Conservation (phyloP, 1,140 invertebrate species). For the Formica exsecta region DNA sequence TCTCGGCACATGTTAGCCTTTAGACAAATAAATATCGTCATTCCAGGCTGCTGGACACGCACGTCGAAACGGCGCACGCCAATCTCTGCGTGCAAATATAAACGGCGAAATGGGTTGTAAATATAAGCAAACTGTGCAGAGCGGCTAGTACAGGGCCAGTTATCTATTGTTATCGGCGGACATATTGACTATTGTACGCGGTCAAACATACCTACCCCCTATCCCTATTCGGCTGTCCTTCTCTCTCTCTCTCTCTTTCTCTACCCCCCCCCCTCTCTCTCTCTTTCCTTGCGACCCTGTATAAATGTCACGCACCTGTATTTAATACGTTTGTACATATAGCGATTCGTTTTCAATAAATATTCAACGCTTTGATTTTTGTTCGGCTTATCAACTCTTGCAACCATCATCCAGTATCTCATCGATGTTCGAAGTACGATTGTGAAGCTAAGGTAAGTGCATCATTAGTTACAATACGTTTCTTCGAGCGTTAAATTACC, state of each 20-base stretch:
- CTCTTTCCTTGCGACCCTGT: slow-evolving; percentile 69
- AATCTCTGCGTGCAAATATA: slow-evolving; percentile 77
- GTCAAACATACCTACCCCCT: slow-evolving; percentile 37
- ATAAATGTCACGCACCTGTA: slow-evolving; percentile 81
- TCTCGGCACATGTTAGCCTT: neutral
- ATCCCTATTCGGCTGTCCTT: slow-evolving; percentile 2
- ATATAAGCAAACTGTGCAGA: slow-evolving; percentile 69
- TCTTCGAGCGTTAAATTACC: neutral
- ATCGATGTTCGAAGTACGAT: neutral
- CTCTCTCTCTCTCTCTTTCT: slow-evolving; percentile 30
- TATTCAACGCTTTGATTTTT: slow-evolving; percentile 80
- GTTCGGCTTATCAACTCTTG: slow-evolving; percentile 3
- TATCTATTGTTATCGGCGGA: slow-evolving; percentile 79
- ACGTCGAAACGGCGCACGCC: slow-evolving; percentile 38
- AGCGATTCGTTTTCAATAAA: slow-evolving; percentile 82
- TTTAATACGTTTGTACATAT: slow-evolving; percentile 83
- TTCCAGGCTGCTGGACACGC: slow-evolving; percentile 38
- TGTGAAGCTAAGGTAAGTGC: slow-evolving; percentile 32
- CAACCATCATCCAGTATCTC: neutral
- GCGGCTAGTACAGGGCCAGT: slow-evolving; percentile 55
- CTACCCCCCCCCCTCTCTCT: neutral
- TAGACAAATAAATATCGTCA: slow-evolving; percentile 59
- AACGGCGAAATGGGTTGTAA: slow-evolving; percentile 78
- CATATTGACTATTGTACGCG: slow-evolving; percentile 77
- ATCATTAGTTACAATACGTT: slow-evolving; percentile 23